Evolutionary conservation across 1,140 invertebrate genomes (phyloP).

Genomic region (Drosophila asahinai): DNA sequence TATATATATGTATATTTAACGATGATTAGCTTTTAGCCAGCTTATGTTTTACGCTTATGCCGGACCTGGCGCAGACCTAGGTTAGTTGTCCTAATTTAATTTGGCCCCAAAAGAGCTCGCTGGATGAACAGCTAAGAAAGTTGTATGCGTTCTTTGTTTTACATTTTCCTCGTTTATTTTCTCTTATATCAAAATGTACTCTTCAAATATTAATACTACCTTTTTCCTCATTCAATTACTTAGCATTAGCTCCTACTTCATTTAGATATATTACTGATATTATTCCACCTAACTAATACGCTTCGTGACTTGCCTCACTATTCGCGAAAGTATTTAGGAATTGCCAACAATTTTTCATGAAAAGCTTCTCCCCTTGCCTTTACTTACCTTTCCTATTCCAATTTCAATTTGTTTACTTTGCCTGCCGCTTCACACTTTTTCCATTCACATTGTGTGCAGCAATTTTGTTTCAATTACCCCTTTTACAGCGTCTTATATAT

Average conservation of each 20-base stretch:
- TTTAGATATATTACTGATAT: background rate
- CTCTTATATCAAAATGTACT: background rate
- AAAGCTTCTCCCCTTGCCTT: background rate
- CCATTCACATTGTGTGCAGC: slow-evolving; percentile 35
- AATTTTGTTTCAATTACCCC: slow-evolving; percentile 40
- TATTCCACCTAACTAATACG: background rate
- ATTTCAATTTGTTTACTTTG: slow-evolving; percentile 9
- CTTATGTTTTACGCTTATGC: slow-evolving; percentile 44
- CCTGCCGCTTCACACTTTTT: slow-evolving; percentile 20
- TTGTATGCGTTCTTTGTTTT: background rate
- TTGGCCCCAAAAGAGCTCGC: slow-evolving; percentile 23
- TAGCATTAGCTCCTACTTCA: background rate
- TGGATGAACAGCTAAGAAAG: background rate
- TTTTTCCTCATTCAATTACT: background rate
- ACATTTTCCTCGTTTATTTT: background rate
- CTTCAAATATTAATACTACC: background rate
- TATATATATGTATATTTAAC: slow-evolving; percentile 44
- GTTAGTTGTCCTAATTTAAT: slow-evolving; percentile 23
- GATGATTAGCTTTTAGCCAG: slow-evolving; percentile 52
- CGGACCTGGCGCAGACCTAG: slow-evolving; percentile 23
- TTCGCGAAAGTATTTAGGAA: slow-evolving; percentile 6
- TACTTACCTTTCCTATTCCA: background rate
- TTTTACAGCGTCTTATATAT: slow-evolving; percentile 33
- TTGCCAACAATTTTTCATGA: slow-evolving; percentile 16
- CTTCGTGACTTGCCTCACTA: slow-evolving; percentile 2